Evolutionary conservation across 1,140 invertebrate species (phyloP).

Genomic region (Lepidostoma basale): DNA sequence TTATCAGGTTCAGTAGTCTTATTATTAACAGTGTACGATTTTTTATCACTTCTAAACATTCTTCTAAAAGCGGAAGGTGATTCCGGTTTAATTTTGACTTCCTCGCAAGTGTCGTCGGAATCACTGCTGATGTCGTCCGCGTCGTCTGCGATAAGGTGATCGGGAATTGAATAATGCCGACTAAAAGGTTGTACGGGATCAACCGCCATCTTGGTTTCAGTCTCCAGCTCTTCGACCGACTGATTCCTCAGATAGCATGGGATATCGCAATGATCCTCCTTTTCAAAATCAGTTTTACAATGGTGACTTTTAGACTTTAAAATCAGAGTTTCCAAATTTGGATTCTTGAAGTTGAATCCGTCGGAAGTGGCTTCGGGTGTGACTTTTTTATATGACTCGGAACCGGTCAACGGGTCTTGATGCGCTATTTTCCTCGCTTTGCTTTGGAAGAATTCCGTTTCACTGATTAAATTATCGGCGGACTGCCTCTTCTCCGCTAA

Average conservation of each 20-base stretch:
- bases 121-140: conserved; percentile 33
- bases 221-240: conserved; percentile 56
- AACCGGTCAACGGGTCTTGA: conserved; percentile 28
- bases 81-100: conserved; percentile 26
- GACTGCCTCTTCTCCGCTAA: conserved; percentile 41
- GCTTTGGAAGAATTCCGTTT: conserved; percentile 39
- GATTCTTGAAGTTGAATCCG: conserved; percentile 35
- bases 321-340: conserved; percentile 32
- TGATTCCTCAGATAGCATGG: conserved; percentile 57
- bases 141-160: conserved; percentile 40
- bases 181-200: conserved; percentile 49
- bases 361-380: background rate
- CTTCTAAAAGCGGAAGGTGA: conserved; percentile 34
- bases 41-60: conserved; percentile 43
- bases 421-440: conserved; percentile 48
- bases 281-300: conserved; percentile 27
- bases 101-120: conserved; percentile 37
- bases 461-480: conserved; percentile 29
- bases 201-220: conserved; percentile 48
- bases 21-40: conserved; percentile 36
- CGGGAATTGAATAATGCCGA: conserved; percentile 53
- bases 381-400: conserved; percentile 34
- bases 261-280: conserved; percentile 23
- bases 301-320: conserved; percentile 43
- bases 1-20: conserved; percentile 24